These are phyloP conservation scores for Drosophila stalkeri DNA, from an alignment of 2,888 invertebrate species.

Conservation along the genomic window DNA sequence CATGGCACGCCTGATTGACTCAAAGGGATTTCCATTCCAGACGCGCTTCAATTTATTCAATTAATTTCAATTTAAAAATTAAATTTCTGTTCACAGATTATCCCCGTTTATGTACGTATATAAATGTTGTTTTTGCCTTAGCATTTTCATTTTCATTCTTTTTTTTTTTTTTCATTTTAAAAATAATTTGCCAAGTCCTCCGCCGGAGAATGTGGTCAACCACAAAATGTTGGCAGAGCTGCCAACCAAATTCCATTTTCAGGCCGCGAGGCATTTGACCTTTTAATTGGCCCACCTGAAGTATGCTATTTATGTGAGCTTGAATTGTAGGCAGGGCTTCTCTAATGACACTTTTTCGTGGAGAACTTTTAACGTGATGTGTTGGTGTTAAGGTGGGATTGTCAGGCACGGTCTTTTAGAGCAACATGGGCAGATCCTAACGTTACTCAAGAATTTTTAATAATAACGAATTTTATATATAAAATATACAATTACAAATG, in stretches of 20 bases:
- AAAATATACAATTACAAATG: no score
- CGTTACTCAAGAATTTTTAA: not conserved
- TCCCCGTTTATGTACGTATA: not conserved
- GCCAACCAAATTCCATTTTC: conserved; percentile 12
- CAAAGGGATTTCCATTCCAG: conserved; percentile 31
- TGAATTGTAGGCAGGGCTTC: not conserved
- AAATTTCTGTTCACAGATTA: conserved; percentile 17
- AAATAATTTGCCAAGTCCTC: conserved; percentile 17
- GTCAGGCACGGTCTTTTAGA: not conserved
- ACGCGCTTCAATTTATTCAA: conserved; percentile 48
- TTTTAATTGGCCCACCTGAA: conserved; percentile 45
- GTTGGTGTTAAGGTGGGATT: not conserved
- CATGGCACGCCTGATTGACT: conserved; percentile 27
- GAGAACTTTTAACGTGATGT: not conserved
- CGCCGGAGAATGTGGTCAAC: conserved; percentile 7
- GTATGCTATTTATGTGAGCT: conserved; percentile 14
- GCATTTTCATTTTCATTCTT: no score
- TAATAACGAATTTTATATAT: not conserved
- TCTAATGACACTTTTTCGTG: conserved; percentile 4
- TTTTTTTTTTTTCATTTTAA: conserved; percentile 9
- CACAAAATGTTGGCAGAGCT: conserved; percentile 23
- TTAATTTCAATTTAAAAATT: conserved; percentile 51
- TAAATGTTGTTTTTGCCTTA: not conserved
- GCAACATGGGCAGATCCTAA: not conserved
- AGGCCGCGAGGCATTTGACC: conserved; percentile 29